Evolutionary conservation across 1,140 invertebrate genomes (phyloP).

Genomic region (Aphelenchoides fujianensis): DNA sequence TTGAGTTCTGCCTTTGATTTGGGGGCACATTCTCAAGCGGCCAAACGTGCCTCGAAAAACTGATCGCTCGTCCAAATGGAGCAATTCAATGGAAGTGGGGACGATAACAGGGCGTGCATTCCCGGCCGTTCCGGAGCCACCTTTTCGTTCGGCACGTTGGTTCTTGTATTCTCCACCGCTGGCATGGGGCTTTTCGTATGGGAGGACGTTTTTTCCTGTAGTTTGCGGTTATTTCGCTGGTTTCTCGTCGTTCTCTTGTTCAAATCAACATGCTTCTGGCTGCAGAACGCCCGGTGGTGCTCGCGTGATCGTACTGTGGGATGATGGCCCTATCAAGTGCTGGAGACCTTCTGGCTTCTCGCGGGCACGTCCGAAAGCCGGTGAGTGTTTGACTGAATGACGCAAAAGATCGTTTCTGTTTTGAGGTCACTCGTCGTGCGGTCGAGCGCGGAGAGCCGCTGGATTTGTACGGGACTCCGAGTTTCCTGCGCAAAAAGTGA

Average conservation of each 20-base stretch:
- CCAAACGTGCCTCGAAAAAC: background rate
- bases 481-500: background rate
- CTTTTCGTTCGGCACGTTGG: background rate
- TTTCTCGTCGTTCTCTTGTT: background rate
- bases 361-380: background rate
- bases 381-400: background rate
- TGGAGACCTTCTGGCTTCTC: background rate
- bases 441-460: background rate
- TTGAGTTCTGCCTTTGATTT: background rate
- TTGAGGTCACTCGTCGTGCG: slow-evolving; percentile 1
- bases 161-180: background rate
- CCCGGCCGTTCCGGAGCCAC: background rate
- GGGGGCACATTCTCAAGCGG: background rate
- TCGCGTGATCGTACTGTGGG: too few relatives aligned
- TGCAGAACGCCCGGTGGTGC: too few relatives aligned
- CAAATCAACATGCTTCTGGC: background rate
- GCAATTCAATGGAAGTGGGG: background rate
- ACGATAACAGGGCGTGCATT: background rate
- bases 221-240: background rate
- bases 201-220: too few relatives aligned
- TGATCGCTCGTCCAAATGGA: background rate
- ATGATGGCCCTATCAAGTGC: slow-evolving; percentile 7
- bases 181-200: background rate
- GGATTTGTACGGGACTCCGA: background rate
- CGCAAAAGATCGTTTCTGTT: background rate